Evolutionary conservation across 1,140 invertebrate genomes (phyloP).

Genomic region (Pristionchus pacificus): DNA sequence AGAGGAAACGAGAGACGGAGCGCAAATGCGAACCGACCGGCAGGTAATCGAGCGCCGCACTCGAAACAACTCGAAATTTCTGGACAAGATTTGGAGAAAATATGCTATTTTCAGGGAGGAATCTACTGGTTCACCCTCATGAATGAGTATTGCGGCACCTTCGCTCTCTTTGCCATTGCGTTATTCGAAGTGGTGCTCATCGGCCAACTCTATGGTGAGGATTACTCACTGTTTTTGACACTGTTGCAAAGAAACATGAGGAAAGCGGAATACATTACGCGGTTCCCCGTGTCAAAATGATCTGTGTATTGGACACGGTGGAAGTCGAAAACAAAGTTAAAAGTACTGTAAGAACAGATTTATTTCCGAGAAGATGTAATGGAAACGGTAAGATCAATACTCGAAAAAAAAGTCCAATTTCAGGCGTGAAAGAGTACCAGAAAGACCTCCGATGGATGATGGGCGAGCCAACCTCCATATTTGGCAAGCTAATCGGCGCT

Average conservation of each 20-base stretch:
- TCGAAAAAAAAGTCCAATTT: neutral
- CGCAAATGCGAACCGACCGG: too few species aligned
- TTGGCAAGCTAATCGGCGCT: neutral
- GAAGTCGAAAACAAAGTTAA: neutral
- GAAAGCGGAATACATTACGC: too few species aligned
- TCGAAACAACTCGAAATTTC: too few species aligned
- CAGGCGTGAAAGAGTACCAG: neutral
- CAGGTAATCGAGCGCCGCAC: too few species aligned
- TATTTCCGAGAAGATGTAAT: neutral
- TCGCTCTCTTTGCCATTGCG: neutral
- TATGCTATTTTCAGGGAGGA: neutral
- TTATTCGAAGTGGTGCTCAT: neutral
- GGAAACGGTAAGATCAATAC: neutral
- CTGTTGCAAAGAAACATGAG: too few species aligned
- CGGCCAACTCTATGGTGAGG: neutral
- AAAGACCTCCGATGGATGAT: neutral
- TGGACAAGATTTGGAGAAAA: too few species aligned
- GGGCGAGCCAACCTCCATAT: neutral
- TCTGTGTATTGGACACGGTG: neutral
- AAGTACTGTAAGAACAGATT: too few species aligned
- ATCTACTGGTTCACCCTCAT: slow-evolving; percentile 1
- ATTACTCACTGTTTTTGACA: too few species aligned
- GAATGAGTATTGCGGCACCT: neutral
- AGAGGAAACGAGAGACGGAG: too few species aligned
- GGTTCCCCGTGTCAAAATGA: too few species aligned